Conservation (phyloP, 2,113 vertebrate species). For the Rhinolophus sinicus region DNA sequence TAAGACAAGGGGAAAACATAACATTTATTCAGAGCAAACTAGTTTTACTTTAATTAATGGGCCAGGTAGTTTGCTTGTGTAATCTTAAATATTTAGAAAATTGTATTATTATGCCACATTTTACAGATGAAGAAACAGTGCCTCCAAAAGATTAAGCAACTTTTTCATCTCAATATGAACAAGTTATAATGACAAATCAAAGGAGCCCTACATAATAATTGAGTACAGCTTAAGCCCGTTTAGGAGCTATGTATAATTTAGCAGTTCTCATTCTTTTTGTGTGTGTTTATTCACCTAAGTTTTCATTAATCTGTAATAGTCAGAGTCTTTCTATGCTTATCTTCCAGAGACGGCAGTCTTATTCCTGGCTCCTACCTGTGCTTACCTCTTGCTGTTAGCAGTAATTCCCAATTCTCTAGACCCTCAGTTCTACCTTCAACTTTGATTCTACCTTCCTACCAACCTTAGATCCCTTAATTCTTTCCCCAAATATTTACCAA, state of each 20-base stretch:
- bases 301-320: background rate
- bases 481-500: slow-evolving; percentile 25
- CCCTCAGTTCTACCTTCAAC: background rate
- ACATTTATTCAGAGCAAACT: background rate
- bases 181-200: slow-evolving; percentile 32
- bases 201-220: background rate
- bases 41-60: slow-evolving; percentile 37
- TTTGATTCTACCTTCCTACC: background rate
- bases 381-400: background rate
- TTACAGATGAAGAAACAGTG: slow-evolving; percentile 46
- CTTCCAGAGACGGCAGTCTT: background rate
- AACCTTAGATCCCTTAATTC: slow-evolving; percentile 23
- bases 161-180: slow-evolving; percentile 33
- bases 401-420: slow-evolving; percentile 18
- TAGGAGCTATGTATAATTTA: background rate
- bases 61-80: slow-evolving; percentile 28
- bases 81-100: slow-evolving; percentile 38
- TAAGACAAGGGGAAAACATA: background rate
- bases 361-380: slow-evolving; percentile 33
- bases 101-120: slow-evolving; percentile 8
- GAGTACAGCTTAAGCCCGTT: background rate
- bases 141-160: slow-evolving; percentile 1
- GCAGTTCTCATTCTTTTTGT: background rate
- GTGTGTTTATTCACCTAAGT: slow-evolving; percentile 11
- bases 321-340: background rate